A percentile compares a stretch with the other conserved stretches of the same genome.
These are phyloP conservation scores for Zaprionus capensis DNA, from an alignment of 1,140 invertebrate species.

Conservation along the genomic window DNA sequence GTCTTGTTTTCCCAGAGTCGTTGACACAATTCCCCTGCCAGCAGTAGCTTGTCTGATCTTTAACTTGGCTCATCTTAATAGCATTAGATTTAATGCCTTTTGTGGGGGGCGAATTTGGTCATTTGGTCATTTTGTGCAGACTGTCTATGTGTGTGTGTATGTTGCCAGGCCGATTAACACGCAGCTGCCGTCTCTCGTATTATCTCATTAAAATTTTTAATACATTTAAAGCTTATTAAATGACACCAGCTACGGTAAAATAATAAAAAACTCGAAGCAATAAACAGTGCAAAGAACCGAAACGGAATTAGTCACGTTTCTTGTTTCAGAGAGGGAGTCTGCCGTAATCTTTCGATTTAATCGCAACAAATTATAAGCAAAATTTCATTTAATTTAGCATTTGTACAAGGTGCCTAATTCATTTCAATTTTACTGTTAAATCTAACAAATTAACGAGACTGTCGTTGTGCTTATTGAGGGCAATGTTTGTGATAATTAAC, in stretches of 20 bases:
- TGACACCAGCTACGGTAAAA: slow-evolving; percentile 49
- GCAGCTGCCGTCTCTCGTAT: slow-evolving; percentile 24
- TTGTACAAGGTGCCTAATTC: neutral
- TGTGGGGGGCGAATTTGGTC: slow-evolving; percentile 29
- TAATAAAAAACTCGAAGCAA: slow-evolving; percentile 37
- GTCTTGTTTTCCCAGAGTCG: slow-evolving; percentile 13
- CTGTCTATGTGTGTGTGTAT: slow-evolving; percentile 12
- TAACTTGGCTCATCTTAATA: slow-evolving; percentile 19
- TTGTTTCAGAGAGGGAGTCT: slow-evolving; percentile 12
- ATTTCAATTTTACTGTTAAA: neutral
- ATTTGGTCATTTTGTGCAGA: slow-evolving; percentile 18
- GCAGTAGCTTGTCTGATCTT: slow-evolving; percentile 9
- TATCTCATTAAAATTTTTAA: slow-evolving; percentile 63
- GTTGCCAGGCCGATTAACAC: slow-evolving; percentile 34
- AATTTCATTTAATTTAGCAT: slow-evolving; percentile 3
- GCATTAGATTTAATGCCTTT: slow-evolving; percentile 71
- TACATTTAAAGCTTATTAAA: slow-evolving; percentile 61
- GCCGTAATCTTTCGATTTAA: slow-evolving; percentile 39
- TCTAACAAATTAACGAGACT: neutral
- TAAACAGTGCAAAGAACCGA: slow-evolving; percentile 56
- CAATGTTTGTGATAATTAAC: neutral
- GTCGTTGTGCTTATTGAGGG: neutral
- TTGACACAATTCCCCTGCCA: slow-evolving; percentile 56
- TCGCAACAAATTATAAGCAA: slow-evolving; percentile 19
- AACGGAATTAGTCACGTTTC: slow-evolving; percentile 53